A percentile compares a stretch with the other conserved stretches of the same genome.
Conservation (phyloP, 2,797 vertebrate genomes). For the Microctenopoma steveboyesi region DNA sequence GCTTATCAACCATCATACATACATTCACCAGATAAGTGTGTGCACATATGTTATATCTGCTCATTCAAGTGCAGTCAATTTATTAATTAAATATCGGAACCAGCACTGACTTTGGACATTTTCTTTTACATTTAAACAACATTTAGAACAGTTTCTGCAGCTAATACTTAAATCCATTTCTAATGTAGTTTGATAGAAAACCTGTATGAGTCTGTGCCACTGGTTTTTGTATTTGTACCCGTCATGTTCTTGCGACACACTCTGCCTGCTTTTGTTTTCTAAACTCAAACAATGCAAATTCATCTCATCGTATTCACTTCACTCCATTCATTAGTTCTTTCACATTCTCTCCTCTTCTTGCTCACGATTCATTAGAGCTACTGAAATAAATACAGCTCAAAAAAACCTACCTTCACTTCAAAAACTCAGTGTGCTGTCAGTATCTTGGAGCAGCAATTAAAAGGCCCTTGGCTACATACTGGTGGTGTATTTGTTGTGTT, state of each 20-base stretch:
- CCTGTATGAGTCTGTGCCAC: not conserved
- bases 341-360: slow-evolving; percentile 24
- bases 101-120: not conserved
- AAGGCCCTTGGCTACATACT: slow-evolving; percentile 44
- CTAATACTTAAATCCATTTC: not conserved
- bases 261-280: slow-evolving; percentile 22
- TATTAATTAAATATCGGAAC: not conserved
- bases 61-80: too few relatives aligned
- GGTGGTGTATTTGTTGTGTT: slow-evolving; percentile 42
- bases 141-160: not conserved
- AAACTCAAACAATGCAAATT: slow-evolving; percentile 25
- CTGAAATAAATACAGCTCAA: slow-evolving; percentile 56
- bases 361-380: slow-evolving; percentile 65
- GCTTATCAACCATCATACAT: not conserved
- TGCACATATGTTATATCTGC: not conserved
- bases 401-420: slow-evolving; percentile 66
- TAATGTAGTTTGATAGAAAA: slow-evolving; percentile 1
- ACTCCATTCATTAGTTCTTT: slow-evolving; percentile 48
- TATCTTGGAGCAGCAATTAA: slow-evolving; percentile 70
- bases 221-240: slow-evolving; percentile 19
- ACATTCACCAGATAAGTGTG: not conserved
- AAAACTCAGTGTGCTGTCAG: slow-evolving; percentile 66
- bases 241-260: slow-evolving; percentile 41
- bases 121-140: not conserved
- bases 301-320: slow-evolving; percentile 40